Percentiles rank a stretch among this genome's conserved stretches.
Evolutionary conservation across 2,797 vertebrate species (phyloP).

Genomic region (Novumbra hubbsi): DNA sequence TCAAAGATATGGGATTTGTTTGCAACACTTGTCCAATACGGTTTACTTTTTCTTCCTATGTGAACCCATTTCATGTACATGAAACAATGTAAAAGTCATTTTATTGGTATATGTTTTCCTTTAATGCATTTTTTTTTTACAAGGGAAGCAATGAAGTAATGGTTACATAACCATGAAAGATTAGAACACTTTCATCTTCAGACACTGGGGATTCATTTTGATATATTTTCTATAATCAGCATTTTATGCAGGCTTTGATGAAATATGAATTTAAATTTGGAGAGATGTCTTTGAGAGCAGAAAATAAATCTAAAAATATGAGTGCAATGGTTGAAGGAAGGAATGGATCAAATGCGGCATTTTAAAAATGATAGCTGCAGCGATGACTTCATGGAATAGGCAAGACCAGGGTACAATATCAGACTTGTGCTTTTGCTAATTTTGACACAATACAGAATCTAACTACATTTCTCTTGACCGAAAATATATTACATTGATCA

Average conservation of each 20-base stretch:
- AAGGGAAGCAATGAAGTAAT: constrained; percentile 15
- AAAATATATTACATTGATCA: neutral
- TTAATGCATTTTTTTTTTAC: neutral
- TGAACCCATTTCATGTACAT: neutral
- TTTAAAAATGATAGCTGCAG: neutral
- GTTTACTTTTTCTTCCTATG: neutral
- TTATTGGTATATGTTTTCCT: constrained; percentile 19
- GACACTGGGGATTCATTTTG: constrained; percentile 41
- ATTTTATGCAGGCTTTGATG: constrained; percentile 56
- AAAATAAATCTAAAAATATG: constrained; percentile 45
- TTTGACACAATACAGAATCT: neutral
- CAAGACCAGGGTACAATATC: no score
- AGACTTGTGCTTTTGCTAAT: no score
- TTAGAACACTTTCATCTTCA: constrained; percentile 22
- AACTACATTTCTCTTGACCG: neutral
- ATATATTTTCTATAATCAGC: constrained; percentile 55
- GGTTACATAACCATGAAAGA: constrained; percentile 31
- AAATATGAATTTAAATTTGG: constrained; percentile 60
- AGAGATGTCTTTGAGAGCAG: constrained; percentile 45
- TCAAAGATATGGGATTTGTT: no score
- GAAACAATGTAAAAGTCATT: neutral
- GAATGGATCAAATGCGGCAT: constrained; percentile 8
- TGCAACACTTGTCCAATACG: no score
- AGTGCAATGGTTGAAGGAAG: constrained; percentile 19
- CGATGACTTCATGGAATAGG: neutral